Evolutionary conservation across 1,140 invertebrate species (phyloP).

Genomic region (Aphaenogaster floridana): DNA sequence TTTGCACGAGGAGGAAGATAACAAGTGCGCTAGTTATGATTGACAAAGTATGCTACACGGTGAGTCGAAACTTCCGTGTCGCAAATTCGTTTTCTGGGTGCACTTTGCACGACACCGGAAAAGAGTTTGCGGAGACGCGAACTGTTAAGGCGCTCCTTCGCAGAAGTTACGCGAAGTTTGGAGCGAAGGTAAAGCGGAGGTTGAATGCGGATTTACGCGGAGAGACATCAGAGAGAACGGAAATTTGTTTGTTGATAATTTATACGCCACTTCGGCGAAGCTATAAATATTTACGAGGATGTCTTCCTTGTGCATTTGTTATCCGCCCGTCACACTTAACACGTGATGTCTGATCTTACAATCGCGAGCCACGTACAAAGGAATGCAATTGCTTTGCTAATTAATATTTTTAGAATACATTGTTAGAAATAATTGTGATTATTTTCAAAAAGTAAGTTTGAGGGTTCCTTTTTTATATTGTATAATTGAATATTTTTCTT

Average conservation of each 20-base stretch:
- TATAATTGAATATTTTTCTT: not conserved
- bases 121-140: not conserved
- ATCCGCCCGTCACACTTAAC: not conserved
- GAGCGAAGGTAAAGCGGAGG: not conserved
- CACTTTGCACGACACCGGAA: not conserved
- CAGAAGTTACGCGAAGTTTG: conserved; percentile 5
- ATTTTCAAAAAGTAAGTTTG: not conserved
- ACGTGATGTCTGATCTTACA: not conserved
- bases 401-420: not conserved
- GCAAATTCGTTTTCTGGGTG: not conserved
- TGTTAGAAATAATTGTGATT: not conserved
- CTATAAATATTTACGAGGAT: conserved; percentile 34
- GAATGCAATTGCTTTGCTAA: not conserved
- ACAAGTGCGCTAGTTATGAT: conserved; percentile 21
- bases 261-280: not conserved
- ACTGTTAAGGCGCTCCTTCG: not conserved
- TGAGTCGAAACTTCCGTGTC: not conserved
- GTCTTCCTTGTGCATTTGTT: conserved; percentile 14
- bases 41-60: conserved; percentile 30
- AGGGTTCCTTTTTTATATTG: not conserved
- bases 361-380: not conserved
- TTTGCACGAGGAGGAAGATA: not conserved
- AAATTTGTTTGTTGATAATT: conserved; percentile 46
- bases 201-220: not conserved
- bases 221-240: not conserved